Percentiles rank a stretch among this genome's conserved stretches.
phyloP scores from a whole-genome alignment of 1,140 invertebrate species.

The Phymorhynchus buccinoides region DNA sequence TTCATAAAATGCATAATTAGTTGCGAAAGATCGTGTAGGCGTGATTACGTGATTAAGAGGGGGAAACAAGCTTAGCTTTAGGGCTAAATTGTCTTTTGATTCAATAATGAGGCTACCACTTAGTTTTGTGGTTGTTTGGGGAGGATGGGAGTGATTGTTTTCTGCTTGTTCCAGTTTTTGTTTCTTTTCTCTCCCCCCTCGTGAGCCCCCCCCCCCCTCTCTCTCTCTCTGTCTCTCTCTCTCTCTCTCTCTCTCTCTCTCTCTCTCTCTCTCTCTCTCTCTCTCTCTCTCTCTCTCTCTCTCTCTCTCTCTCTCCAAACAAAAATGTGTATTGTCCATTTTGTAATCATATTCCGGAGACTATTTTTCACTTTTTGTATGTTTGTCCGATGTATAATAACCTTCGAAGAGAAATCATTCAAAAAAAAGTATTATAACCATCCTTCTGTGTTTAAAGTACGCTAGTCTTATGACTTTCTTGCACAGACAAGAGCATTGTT shows the following conservation, averaged over 20 bases:
- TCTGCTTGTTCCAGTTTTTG: too few relatives aligned
- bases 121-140: too few relatives aligned
- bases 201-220: too few relatives aligned
- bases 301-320: neutral
- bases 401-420: too few relatives aligned
- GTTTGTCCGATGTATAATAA: neutral
- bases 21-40: conserved; percentile 1
- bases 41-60: neutral
- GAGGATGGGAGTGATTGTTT: neutral
- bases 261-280: neutral
- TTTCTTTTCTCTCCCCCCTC: neutral
- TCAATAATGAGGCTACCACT: neutral
- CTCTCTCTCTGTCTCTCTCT: neutral
- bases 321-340: too few relatives aligned
- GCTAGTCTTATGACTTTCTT: too few relatives aligned
- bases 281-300: neutral
- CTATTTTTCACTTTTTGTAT: neutral
- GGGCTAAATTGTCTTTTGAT: neutral
- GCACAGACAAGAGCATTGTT: too few relatives aligned
- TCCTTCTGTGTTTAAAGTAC: too few relatives aligned
- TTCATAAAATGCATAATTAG: conserved; percentile 1
- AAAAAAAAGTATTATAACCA: too few relatives aligned
- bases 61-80: neutral
- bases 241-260: neutral
- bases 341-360: too few relatives aligned